These are phyloP conservation scores for Engystomops pustulosus DNA, from an alignment of 2,113 vertebrate genomes.

Conservation along the genomic window DNA sequence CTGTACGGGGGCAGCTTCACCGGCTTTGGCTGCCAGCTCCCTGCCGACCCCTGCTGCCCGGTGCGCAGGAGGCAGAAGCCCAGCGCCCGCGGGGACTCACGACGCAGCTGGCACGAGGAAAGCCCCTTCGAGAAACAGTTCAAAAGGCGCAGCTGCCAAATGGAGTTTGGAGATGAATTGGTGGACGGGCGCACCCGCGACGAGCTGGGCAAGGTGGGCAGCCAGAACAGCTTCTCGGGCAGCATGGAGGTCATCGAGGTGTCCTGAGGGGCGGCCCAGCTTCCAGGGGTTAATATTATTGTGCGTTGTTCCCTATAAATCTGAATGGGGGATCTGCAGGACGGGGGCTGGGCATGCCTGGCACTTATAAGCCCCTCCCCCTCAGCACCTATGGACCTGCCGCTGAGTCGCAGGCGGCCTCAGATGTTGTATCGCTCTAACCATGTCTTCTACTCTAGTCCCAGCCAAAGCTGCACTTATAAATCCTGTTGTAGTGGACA, in stretches of 20 bases:
- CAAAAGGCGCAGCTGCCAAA: conserved; percentile 93
- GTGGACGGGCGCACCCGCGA: conserved; percentile 81
- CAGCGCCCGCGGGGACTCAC: conserved; percentile 79
- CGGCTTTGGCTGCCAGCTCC: conserved; percentile 80
- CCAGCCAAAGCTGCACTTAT: no score
- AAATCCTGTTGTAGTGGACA: no score
- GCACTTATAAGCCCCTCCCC: no score
- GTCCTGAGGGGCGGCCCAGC: conserved; percentile 78
- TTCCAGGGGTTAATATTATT: conserved; percentile 34
- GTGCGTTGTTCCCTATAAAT: conserved; percentile 71
- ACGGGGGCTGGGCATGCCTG: no score
- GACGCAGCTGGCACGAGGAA: conserved; percentile 95
- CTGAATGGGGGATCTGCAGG: conserved; percentile 69
- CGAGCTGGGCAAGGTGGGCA: conserved; percentile 83
- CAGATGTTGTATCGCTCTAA: no score
- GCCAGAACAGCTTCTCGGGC: conserved; percentile 90
- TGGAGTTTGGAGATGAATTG: conserved; percentile 91
- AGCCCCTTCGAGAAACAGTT: conserved; percentile 97
- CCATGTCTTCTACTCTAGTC: no score
- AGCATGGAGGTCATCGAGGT: conserved; percentile 98
- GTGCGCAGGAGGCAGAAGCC: conserved; percentile 82
- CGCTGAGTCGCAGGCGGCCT: no score
- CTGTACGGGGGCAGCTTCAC: conserved; percentile 74
- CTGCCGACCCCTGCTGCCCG: conserved; percentile 74
- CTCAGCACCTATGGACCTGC: no score